Percentiles rank a stretch among this genome's conserved stretches.
Conservation (phyloP, 2,113 vertebrate species). For the Brachionichthys hirsutus region DNA sequence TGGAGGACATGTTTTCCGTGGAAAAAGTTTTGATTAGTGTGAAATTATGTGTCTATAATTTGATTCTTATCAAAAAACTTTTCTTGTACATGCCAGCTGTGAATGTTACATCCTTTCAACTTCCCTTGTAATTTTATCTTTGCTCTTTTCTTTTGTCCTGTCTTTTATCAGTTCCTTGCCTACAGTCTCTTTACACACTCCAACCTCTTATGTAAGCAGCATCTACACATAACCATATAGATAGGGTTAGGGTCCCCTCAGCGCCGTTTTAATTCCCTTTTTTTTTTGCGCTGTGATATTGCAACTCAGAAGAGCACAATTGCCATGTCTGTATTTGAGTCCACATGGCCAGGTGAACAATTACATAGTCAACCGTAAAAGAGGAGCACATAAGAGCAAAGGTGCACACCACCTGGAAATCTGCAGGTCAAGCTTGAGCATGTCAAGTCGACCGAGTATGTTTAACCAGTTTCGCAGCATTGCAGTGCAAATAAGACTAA, state of each 20-base stretch:
- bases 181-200: constrained; percentile 19
- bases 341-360: constrained; percentile 1
- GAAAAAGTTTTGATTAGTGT: too few species aligned
- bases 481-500: constrained; percentile 5
- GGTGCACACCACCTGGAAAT: constrained; percentile 15
- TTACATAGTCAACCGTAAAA: constrained; percentile 19
- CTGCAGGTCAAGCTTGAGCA: constrained; percentile 33
- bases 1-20: too few species aligned
- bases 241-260: constrained; percentile 4
- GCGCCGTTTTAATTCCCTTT: constrained; percentile 18
- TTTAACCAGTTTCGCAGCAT: constrained; percentile 49
- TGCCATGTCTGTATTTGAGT: background rate
- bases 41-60: too few species aligned
- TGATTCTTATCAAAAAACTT: background rate
- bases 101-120: constrained; percentile 1
- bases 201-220: constrained; percentile 6
- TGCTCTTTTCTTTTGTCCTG: background rate
- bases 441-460: constrained; percentile 35
- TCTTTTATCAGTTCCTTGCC: constrained; percentile 22
- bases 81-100: background rate
- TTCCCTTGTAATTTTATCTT: background rate
- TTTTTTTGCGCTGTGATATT: constrained; percentile 12
- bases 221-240: constrained; percentile 15
- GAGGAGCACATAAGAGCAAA: constrained; percentile 15
- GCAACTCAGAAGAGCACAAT: background rate